Conservation (phyloP, 1,140 invertebrate species). For the Heliothis subflexa region DNA sequence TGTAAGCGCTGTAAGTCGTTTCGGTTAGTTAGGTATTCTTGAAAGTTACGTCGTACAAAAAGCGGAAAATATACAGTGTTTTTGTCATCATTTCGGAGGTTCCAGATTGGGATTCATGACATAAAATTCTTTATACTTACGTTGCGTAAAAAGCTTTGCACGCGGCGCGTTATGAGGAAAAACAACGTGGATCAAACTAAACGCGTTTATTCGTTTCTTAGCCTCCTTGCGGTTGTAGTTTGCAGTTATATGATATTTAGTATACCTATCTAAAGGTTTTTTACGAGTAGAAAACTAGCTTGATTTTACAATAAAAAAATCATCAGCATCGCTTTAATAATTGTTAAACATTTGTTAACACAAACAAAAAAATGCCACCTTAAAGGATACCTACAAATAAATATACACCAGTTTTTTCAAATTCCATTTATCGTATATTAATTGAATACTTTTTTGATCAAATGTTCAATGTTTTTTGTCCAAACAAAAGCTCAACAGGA, state of each 20-base stretch:
- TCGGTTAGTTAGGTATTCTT: constrained; percentile 21
- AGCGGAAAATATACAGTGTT: not conserved
- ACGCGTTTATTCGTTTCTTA: too few species aligned
- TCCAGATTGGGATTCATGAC: not conserved
- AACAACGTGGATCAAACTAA: too few species aligned
- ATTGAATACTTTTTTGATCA: not conserved
- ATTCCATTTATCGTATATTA: not conserved
- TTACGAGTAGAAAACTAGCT: not conserved
- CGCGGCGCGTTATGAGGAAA: too few species aligned
- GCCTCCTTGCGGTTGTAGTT: too few species aligned
- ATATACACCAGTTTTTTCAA: not conserved
- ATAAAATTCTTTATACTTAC: not conserved
- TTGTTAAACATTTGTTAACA: too few species aligned
- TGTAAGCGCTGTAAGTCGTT: not conserved
- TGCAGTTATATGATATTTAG: too few species aligned
- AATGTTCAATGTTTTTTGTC: not conserved
- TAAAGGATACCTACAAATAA: too few species aligned
- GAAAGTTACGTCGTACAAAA: constrained; percentile 10
- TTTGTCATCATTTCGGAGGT: not conserved
- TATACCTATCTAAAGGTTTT: not conserved
- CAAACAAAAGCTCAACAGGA: constrained; percentile 2
- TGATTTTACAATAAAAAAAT: too few species aligned
- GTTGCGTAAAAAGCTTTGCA: not conserved
- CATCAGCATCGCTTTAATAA: too few species aligned
- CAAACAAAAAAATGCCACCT: too few species aligned